Conservation (phyloP, 1,140 invertebrate species). For the Vanessa atalanta region DNA sequence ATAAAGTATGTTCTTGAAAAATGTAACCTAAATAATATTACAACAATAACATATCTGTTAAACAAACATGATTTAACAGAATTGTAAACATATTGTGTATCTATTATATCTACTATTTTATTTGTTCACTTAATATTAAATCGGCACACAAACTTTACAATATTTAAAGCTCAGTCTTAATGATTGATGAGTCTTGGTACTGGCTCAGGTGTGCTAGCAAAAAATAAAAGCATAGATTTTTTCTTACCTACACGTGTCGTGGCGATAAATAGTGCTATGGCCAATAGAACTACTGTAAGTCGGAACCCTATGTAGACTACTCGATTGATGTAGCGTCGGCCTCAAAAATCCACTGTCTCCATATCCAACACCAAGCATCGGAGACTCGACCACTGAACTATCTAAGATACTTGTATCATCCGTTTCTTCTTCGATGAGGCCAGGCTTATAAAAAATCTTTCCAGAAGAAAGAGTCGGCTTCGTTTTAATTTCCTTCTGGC, state of each 20-base stretch:
- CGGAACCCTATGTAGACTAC: conserved; percentile 75
- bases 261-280: conserved; percentile 69
- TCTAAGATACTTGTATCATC: conserved; percentile 76
- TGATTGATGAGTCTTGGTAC: no score
- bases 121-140: no score
- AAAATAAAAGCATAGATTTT: background rate
- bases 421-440: conserved; percentile 76
- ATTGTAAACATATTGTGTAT: no score
- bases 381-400: conserved; percentile 70
- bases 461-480: conserved; percentile 57
- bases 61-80: no score
- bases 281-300: conserved; percentile 78
- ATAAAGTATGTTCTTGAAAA: no score
- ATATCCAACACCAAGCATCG: conserved; percentile 59
- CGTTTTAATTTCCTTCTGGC: conserved; percentile 46
- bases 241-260: conserved; percentile 76
- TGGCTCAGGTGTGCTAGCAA: background rate
- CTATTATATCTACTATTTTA: no score
- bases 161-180: no score
- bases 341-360: conserved; percentile 61
- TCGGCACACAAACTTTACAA: no score
- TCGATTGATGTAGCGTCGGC: conserved; percentile 62
- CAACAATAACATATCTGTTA: no score
- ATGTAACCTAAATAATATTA: no score
- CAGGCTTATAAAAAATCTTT: conserved; percentile 77